Base-by-base conservation (phyloP, 2,888 invertebrate species). In the Sycophila texana region DNA sequence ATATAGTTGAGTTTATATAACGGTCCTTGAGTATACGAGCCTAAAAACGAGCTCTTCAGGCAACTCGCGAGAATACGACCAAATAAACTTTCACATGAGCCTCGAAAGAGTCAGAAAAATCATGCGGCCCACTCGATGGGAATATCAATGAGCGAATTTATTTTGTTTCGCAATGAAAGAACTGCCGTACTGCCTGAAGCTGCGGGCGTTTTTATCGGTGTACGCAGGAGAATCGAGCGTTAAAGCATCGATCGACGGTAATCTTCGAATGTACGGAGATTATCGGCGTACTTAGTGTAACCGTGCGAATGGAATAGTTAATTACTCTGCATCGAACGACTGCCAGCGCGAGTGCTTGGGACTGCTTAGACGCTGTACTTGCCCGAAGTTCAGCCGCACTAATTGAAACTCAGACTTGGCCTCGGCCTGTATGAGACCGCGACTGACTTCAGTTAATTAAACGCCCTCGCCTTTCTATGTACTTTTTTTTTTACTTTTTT, bases 281-380 rank as follows among this genome's bases (percentile, higher is more conserved):
- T 39, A 57, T 57, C 18, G 57, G 20, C 20, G 57, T 12, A 57
- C 57, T n/a, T 20, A 57, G n/a, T 20, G n/a, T 20, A n/a, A 57
- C 57, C n/a, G 18, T 20, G n/a, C n/a, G 57, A 57, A 18, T 20
- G 12, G 57, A n/a, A 18, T 39, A 39, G 39, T 39, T 39, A 39
- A 39, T 39, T 39, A 39, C 39, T 39, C 39, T 39, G 39, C 39
- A 16, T 7, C n/a, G n/a, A 57, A 57, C 20, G 20, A 57, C 20
- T 20, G 7, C 26, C 1, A 20, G 18, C n/a, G n/a, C 20, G 20
- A 57, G 57, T 20, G 20, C 18, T n/a, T n/a, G 57, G 18, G 12
- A 57, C 20, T 57, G 57, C 57, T 57, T 57, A 57, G 57, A 20
- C 20, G n/a, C 20, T 12, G 20, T 57, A 57, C 57, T 57, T 57